phyloP scores from a whole-genome alignment of 2,888 invertebrate genomes.

The Entomobrya multifasciata region DNA sequence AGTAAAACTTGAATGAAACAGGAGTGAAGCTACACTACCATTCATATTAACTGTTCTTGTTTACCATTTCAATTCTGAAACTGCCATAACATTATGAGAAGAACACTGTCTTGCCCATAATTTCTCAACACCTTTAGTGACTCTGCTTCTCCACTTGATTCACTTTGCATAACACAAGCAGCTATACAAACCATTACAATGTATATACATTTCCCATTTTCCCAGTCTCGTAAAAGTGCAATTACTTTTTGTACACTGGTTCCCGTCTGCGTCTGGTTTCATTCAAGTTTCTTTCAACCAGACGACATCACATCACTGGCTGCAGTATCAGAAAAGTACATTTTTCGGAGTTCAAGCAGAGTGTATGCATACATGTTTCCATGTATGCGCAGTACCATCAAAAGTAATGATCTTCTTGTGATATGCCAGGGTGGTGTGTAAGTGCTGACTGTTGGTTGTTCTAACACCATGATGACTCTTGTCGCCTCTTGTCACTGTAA shows the following conservation, averaged over 20 bases:
- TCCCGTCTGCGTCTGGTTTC: slow-evolving; percentile 32
- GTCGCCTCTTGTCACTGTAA: slow-evolving; percentile 69
- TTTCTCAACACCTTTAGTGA: slow-evolving; percentile 67
- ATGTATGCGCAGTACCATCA: neutral
- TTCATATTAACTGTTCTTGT: neutral
- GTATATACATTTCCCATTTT: neutral
- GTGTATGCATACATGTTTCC: neutral
- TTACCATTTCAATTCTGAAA: slow-evolving; percentile 15
- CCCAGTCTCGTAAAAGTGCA: neutral
- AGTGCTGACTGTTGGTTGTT: slow-evolving; percentile 35
- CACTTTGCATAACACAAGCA: slow-evolving; percentile 2
- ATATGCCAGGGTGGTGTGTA: neutral
- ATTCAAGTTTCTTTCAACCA: slow-evolving; percentile 15
- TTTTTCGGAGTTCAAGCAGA: neutral
- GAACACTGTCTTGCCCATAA: slow-evolving; percentile 34
- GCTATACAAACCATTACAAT: slow-evolving; percentile 22
- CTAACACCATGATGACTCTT: slow-evolving; percentile 59
- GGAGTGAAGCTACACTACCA: neutral
- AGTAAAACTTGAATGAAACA: too few relatives aligned
- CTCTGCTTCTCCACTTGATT: slow-evolving; percentile 6
- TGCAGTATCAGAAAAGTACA: neutral
- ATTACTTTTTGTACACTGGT: too few relatives aligned
- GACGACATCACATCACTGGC: neutral
- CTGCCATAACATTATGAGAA: neutral
- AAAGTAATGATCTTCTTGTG: neutral